Percentiles rank a stretch among this genome's conserved stretches.
phyloP scores from a whole-genome alignment of 2,888 invertebrate species.

The Atherix ibis region DNA sequence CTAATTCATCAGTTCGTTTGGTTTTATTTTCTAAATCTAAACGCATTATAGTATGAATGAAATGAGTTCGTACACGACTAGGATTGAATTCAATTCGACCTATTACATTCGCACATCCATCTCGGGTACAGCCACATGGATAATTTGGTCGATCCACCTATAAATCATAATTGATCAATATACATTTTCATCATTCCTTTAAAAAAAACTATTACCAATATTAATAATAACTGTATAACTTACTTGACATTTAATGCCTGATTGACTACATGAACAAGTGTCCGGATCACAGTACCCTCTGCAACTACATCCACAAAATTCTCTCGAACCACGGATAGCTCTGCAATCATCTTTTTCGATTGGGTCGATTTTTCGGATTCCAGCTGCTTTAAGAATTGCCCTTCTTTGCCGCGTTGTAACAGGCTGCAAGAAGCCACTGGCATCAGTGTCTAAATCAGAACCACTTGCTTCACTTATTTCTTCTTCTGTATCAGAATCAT shows the following conservation, averaged over 20 bases:
- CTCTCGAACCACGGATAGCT: conserved; percentile 78
- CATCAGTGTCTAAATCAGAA: conserved; percentile 74
- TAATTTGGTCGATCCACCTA: conserved; percentile 86
- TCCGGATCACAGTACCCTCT: conserved; percentile 91
- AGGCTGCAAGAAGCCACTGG: conserved; percentile 81
- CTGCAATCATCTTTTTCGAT: conserved; percentile 88
- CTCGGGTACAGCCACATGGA: conserved; percentile 90
- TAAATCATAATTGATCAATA: too few species aligned
- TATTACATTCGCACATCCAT: conserved; percentile 80
- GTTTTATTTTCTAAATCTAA: conserved; percentile 76
- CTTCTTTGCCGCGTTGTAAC: conserved; percentile 83
- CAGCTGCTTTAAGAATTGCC: conserved; percentile 76
- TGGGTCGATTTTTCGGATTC: conserved; percentile 84
- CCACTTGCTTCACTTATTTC: conserved; percentile 66
- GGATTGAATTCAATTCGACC: conserved; percentile 96
- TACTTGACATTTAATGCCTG: conserved; percentile 90
- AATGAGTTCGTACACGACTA: conserved; percentile 86
- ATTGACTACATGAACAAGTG: conserved; percentile 84
- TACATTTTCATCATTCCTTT: too few species aligned
- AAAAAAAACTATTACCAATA: background rate
- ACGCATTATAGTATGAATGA: conserved; percentile 92
- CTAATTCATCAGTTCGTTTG: conserved; percentile 28
- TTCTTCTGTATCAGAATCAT: conserved; percentile 74
- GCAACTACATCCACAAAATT: conserved; percentile 87
- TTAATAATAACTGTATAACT: conserved; percentile 11